Percentiles rank a stretch among this genome's conserved stretches.
Conservation (phyloP, 2,797 vertebrate genomes). For the Crypturellus tataupa region DNA sequence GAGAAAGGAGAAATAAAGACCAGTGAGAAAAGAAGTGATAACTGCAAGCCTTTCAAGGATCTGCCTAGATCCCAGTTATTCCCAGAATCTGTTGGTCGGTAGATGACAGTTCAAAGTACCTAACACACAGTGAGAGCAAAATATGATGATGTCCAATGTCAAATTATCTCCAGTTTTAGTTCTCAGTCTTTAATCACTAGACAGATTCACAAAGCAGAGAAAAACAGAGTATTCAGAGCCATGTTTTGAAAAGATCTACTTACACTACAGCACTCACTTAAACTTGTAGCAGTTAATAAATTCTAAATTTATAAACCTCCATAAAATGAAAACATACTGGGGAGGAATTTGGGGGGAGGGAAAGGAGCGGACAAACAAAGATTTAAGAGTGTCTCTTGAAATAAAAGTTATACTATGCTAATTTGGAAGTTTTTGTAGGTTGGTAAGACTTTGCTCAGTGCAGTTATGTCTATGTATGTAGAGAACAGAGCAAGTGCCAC, state of each 20-base stretch:
- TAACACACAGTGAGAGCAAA: background rate
- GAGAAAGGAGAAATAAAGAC: background rate
- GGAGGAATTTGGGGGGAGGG: background rate
- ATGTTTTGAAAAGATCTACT: background rate
- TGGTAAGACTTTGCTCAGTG: background rate
- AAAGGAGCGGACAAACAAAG: background rate
- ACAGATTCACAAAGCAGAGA: background rate
- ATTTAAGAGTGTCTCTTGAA: background rate
- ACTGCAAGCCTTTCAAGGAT: background rate
- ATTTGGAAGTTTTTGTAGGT: background rate
- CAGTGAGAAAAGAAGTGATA: background rate
- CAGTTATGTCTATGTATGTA: background rate
- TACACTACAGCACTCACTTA: background rate
- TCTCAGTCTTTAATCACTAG: background rate
- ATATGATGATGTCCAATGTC: background rate
- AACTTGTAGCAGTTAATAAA: background rate
- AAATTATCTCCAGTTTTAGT: background rate
- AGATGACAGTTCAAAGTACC: background rate
- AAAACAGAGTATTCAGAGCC: background rate
- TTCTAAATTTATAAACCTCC: background rate
- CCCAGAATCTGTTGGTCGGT: background rate
- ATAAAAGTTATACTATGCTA: background rate
- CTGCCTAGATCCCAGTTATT: background rate
- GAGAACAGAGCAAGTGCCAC: background rate
- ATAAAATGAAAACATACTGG: background rate